phyloP scores from a whole-genome alignment of 1,140 invertebrate genomes.

The Protaetia brevitarsis region DNA sequence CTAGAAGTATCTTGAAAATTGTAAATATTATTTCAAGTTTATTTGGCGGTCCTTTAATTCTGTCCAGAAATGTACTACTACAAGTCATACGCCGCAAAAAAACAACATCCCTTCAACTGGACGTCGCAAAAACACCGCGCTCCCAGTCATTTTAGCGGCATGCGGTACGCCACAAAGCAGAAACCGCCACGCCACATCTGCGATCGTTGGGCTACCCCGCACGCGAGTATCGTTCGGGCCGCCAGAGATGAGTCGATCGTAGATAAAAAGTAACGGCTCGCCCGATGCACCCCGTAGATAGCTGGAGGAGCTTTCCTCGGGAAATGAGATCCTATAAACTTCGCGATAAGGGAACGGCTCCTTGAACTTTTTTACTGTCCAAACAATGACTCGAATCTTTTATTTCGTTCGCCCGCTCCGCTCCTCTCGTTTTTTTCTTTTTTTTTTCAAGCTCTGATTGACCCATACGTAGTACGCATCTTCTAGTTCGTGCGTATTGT shows the following conservation, averaged over 20 bases:
- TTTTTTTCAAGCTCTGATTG: conserved; percentile 12
- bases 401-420: not conserved
- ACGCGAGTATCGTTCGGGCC: no score
- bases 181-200: no score
- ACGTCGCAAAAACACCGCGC: no score
- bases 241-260: not conserved
- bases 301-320: conserved; percentile 23
- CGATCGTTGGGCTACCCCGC: no score
- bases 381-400: conserved; percentile 16
- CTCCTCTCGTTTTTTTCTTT: not conserved
- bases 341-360: conserved; percentile 30
- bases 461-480: not conserved
- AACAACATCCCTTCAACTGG: no score
- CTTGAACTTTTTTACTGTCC: conserved; percentile 30
- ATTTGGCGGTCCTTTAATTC: no score
- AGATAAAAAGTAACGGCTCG: conserved; percentile 11
- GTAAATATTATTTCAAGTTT: no score
- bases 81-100: no score
- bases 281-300: conserved; percentile 24
- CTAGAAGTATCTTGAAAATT: no score
- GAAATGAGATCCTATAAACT: conserved; percentile 35
- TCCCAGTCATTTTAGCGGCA: no score
- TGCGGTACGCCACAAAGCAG: no score
- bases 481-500: not conserved
- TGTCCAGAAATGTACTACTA: no score